These are phyloP conservation scores for Drusus annulatus DNA, from an alignment of 1,140 invertebrate genomes.

Conservation along the genomic window DNA sequence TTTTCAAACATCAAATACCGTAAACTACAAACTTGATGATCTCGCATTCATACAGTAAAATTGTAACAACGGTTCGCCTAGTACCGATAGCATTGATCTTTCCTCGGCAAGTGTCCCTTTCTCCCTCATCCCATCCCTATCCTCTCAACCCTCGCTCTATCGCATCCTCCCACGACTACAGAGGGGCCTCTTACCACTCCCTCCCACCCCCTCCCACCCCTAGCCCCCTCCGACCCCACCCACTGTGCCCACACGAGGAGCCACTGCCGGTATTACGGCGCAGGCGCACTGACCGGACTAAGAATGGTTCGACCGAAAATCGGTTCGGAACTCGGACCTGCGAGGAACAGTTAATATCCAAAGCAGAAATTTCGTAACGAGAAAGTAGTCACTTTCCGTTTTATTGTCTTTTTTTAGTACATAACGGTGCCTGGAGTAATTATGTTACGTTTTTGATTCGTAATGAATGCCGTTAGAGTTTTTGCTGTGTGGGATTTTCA, in stretches of 20 bases:
- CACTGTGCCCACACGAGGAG: background rate
- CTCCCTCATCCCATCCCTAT: too few species aligned
- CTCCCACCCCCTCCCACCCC: too few species aligned
- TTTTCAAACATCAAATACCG: too few species aligned
- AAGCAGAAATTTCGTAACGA: slow-evolving; percentile 16
- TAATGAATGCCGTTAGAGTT: slow-evolving; percentile 21
- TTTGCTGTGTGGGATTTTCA: slow-evolving; percentile 7
- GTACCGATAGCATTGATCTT: too few species aligned
- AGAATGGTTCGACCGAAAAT: background rate
- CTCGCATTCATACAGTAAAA: too few species aligned
- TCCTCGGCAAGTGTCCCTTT: too few species aligned
- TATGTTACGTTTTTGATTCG: slow-evolving; percentile 8
- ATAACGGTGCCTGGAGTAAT: slow-evolving; percentile 13
- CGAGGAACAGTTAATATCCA: background rate
- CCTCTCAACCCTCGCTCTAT: background rate
- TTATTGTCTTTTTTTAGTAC: background rate
- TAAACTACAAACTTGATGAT: too few species aligned
- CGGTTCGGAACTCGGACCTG: background rate
- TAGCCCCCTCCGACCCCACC: background rate
- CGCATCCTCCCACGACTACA: background rate
- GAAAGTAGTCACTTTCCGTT: slow-evolving; percentile 38
- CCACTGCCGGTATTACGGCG: background rate
- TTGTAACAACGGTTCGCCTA: too few species aligned
- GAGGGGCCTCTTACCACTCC: background rate
- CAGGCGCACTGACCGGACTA: background rate